A percentile compares a stretch with the other conserved stretches of the same genome.
These are phyloP conservation scores for Bombyx mandarina DNA, from an alignment of 1,140 invertebrate species.

Conservation along the genomic window DNA sequence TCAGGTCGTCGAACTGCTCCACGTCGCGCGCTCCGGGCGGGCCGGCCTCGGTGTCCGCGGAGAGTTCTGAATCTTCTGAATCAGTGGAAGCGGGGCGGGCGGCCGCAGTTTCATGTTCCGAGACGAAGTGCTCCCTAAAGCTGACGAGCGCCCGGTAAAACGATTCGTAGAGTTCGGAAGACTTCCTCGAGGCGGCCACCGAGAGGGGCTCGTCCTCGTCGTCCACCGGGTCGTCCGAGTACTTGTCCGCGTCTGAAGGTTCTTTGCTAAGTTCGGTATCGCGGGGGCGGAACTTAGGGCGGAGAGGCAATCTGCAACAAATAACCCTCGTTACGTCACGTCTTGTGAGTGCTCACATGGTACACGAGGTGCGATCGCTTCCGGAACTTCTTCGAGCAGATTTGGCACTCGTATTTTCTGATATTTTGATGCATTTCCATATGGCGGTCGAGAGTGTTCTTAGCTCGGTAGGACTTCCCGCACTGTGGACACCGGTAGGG, in stretches of 20 bases:
- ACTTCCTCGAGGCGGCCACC: conserved; percentile 18
- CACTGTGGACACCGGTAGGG: conserved; percentile 73
- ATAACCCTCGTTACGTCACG: conserved; percentile 21
- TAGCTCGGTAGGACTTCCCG: conserved; percentile 44
- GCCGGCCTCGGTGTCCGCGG: not conserved
- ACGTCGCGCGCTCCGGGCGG: conserved; percentile 6
- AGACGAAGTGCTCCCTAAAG: conserved; percentile 39
- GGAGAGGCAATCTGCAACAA: conserved; percentile 49
- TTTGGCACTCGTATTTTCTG: conserved; percentile 64
- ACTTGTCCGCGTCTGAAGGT: not conserved
- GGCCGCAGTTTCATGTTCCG: conserved; percentile 21
- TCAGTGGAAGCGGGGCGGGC: conserved; percentile 29
- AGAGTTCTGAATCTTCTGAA: conserved; percentile 23
- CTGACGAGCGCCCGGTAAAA: conserved; percentile 43
- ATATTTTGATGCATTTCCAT: conserved; percentile 42
- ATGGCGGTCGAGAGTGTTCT: conserved; percentile 40
- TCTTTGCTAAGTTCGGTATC: not conserved
- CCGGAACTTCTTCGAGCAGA: conserved; percentile 67
- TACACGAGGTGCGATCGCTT: conserved; percentile 41
- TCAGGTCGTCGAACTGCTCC: conserved; percentile 43
- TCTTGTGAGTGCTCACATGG: conserved; percentile 36
- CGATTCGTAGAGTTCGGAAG: conserved; percentile 22
- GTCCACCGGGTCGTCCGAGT: conserved; percentile 19
- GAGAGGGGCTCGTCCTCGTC: conserved; percentile 31
- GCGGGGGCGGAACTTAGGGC: not conserved